Percentiles rank a stretch among this genome's conserved stretches.
These are phyloP conservation scores for Poecilobothrus nobilitatus DNA, from an alignment of 2,888 invertebrate species.

Conservation along the genomic window DNA sequence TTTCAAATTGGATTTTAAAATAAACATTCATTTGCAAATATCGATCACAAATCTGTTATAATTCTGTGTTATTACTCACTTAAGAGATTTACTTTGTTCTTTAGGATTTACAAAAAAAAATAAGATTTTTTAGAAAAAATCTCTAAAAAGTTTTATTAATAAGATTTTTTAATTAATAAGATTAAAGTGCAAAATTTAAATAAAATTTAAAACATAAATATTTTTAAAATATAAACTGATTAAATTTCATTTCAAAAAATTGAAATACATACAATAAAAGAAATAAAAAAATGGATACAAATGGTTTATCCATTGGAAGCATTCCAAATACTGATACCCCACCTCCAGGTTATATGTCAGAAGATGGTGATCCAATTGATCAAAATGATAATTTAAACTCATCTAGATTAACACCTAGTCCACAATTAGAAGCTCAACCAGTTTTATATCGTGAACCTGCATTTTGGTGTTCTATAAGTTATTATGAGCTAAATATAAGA, in stretches of 20 bases:
- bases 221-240: not conserved
- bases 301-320: constrained; percentile 40
- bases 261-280: not conserved
- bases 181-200: too few relatives aligned
- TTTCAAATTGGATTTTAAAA: not conserved
- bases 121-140: too few relatives aligned
- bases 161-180: too few relatives aligned
- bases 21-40: not conserved
- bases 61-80: not conserved
- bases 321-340: constrained; percentile 76
- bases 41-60: constrained; percentile 4
- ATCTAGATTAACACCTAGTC: constrained; percentile 56
- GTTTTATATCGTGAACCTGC: constrained; percentile 96
- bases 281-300: constrained; percentile 21
- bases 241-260: not conserved
- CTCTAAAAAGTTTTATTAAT: too few relatives aligned
- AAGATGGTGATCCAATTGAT: constrained; percentile 94
- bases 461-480: constrained; percentile 98
- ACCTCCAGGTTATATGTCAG: constrained; percentile 94
- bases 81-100: not conserved
- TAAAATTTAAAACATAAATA: not conserved
- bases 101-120: not conserved
- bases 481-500: constrained; percentile 94
- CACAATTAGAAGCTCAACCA: constrained; percentile 71
- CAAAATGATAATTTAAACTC: constrained; percentile 85